These are phyloP conservation scores for Bombus superbus DNA, from an alignment of 1,140 invertebrate genomes.

Conservation along the genomic window DNA sequence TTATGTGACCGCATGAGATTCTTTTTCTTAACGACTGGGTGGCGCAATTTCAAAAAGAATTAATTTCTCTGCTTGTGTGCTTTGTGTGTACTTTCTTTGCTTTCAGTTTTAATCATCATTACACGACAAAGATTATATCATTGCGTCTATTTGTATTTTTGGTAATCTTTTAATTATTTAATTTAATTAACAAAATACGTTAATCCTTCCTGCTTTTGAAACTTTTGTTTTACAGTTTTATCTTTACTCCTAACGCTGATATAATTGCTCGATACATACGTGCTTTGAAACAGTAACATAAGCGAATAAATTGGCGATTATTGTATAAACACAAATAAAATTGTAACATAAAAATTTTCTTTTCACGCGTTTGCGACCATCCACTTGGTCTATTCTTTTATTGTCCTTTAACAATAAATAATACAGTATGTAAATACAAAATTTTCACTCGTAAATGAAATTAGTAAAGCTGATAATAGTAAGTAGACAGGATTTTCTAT, in stretches of 20 bases:
- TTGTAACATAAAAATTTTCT: not conserved
- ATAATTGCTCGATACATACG: too few species aligned
- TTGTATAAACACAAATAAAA: not conserved
- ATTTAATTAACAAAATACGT: too few species aligned
- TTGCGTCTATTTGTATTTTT: not conserved
- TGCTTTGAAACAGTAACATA: too few species aligned
- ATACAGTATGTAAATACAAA: too few species aligned
- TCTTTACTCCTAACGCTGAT: too few species aligned
- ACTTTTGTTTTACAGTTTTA: too few species aligned
- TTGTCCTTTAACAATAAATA: not conserved
- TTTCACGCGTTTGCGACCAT: not conserved
- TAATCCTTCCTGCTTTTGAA: too few species aligned
- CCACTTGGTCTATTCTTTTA: not conserved
- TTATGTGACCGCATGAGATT: not conserved
- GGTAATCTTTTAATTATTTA: not conserved
- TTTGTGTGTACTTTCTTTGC: not conserved
- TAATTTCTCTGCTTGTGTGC: not conserved
- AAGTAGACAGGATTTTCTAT: not conserved
- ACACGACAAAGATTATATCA: not conserved
- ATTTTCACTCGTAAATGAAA: too few species aligned
- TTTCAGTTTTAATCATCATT: not conserved
- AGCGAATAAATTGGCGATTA: too few species aligned
- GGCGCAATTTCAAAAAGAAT: not conserved
- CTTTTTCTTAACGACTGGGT: not conserved
- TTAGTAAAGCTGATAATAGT: too few species aligned